Percentiles rank a stretch among this genome's conserved stretches.
Conservation (phyloP, 1,140 invertebrate species). For the Trigoniulus corallinus region DNA sequence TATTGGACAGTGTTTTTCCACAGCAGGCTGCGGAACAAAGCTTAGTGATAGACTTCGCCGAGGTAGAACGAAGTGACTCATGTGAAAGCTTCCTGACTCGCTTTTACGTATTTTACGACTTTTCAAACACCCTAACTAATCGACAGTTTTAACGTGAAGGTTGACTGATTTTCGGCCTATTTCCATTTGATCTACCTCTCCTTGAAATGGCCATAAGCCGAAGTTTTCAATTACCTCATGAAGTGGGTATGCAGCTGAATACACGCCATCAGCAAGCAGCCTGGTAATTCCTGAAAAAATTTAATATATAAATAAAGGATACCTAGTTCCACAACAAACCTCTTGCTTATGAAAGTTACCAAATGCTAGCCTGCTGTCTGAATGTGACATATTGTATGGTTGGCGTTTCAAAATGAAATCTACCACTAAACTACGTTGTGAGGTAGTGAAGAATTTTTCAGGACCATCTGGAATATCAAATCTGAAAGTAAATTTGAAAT, state of each 20-base stretch:
- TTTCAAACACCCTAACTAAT: too few relatives aligned
- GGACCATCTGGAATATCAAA: conserved; percentile 57
- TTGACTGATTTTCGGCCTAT: too few relatives aligned
- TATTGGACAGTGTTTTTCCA: too few relatives aligned
- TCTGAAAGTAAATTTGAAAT: conserved; percentile 29
- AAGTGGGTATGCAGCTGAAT: conserved; percentile 70
- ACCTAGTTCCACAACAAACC: background rate
- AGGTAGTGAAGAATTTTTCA: conserved; percentile 63
- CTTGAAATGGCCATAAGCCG: too few relatives aligned
- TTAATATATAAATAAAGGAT: background rate
- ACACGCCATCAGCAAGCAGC: conserved; percentile 54
- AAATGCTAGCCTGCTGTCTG: background rate
- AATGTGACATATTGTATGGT: background rate
- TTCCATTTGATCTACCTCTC: too few relatives aligned
- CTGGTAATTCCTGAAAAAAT: conserved; percentile 66
- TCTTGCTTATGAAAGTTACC: background rate
- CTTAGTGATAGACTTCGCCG: too few relatives aligned
- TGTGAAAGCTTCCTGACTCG: too few relatives aligned
- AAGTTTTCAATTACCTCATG: conserved; percentile 45
- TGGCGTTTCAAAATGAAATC: conserved; percentile 73
- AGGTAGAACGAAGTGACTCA: too few relatives aligned
- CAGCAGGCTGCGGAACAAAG: too few relatives aligned
- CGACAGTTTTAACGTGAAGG: too few relatives aligned
- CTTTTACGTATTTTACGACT: too few relatives aligned
- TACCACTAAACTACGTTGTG: conserved; percentile 68